Percentiles rank a stretch among this genome's conserved stretches.
Evolutionary conservation across 2,797 vertebrate species (phyloP).

Genomic region (Agapornis canus): DNA sequence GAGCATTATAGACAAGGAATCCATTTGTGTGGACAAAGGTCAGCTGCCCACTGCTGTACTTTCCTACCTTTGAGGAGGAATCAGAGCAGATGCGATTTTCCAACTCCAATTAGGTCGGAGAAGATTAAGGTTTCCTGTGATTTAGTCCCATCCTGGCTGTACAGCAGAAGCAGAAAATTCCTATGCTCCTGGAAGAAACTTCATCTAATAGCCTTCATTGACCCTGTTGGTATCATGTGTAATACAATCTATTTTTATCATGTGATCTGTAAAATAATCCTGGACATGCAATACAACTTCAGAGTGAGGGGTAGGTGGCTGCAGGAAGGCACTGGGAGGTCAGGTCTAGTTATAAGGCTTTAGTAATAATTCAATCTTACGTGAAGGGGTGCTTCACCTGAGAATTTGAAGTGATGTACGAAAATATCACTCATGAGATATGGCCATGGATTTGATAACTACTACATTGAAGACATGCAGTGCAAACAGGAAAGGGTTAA

Average conservation of each 20-base stretch:
- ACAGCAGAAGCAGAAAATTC: not conserved
- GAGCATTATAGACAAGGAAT: not conserved
- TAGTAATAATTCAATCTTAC: not conserved
- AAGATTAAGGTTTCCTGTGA: not conserved
- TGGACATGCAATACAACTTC: not conserved
- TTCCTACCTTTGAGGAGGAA: not conserved
- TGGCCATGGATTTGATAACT: not conserved
- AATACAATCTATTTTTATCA: not conserved
- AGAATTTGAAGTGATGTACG: not conserved
- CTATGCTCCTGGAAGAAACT: not conserved
- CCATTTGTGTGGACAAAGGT: not conserved
- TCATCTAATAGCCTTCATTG: not conserved
- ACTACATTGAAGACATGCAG: not conserved
- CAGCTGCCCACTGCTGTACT: not conserved
- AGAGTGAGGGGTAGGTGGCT: not conserved
- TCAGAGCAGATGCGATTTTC: not conserved
- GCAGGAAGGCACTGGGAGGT: not conserved
- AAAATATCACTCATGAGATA: not conserved
- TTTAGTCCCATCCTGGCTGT: not conserved
- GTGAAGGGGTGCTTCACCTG: not conserved
- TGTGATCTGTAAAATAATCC: not conserved
- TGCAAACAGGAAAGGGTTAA: slow-evolving; percentile 4
- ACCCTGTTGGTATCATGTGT: not conserved
- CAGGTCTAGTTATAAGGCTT: not conserved
- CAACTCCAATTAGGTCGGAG: not conserved